Base-by-base conservation (phyloP, 2,797 vertebrate genomes). In the Coregonus sp. region DNA sequence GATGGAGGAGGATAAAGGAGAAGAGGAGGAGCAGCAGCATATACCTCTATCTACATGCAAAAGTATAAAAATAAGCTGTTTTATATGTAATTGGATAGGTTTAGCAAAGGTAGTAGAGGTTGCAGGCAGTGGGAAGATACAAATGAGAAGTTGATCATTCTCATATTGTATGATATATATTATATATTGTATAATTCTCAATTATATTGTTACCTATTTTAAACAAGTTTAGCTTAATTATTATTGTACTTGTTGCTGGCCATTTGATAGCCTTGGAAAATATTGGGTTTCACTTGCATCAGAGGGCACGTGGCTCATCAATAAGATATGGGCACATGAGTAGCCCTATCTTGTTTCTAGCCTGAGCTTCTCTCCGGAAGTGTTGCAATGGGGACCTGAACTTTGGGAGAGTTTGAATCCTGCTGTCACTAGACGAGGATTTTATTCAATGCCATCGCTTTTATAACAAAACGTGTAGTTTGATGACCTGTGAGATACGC, bases 311-410 rank as follows among this genome's bases (percentile, higher is more conserved):
- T 63, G 47, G 18, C 88, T 92, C 89, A 92, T 92, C 89, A 92
- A 92, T 92, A 91, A 92, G 78, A 87, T 88, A 92, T 89, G 80
- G 83, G 66, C 78, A 80, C 70, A 88, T 86, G 75, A 18, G 84
- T 73, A 59, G 84, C 80, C 83, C 78, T 80, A 70, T 88, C 74
- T 85, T 84, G 86, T 76, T 85, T 18, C 31, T 37, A 59, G 6
- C 12, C 52, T 14, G 52, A 12, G 3, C 31, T 2, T 35, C 56
- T 59, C 56, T 6, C 54, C 11, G 7, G 2, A 59, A 59, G 66
- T 68, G 14, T 25, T 63, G 18, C 59, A 37, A 12, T 12, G 51
- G 15, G 9, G 31, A 52, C 29, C 31, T n/a, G 20, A 47, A 63
- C 61, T 59, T 74, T 25, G 4, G 37, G 20, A 74, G 35, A 25